phyloP scores from a whole-genome alignment of 2,797 vertebrate species.

The Dromococcyx pavoninus region DNA sequence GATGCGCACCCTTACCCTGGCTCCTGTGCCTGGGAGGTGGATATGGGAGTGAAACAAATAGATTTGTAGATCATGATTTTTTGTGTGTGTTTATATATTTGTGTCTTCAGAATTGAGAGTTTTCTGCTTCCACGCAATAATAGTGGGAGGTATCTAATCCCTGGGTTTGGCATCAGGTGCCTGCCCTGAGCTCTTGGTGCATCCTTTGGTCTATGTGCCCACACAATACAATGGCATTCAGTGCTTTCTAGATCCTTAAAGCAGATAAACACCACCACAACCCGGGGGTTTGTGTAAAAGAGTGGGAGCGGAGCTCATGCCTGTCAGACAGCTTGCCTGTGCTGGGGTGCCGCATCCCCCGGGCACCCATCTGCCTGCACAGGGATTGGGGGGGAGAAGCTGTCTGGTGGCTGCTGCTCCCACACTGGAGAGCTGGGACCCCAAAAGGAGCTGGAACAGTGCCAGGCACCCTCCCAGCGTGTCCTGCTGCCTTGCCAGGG shows the following conservation, averaged over 20 bases:
- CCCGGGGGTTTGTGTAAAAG: neutral
- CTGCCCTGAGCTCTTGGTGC: neutral
- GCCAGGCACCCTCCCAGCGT: neutral
- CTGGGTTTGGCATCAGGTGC: neutral
- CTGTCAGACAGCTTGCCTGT: conserved; percentile 42
- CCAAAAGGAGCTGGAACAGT: neutral
- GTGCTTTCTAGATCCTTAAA: neutral
- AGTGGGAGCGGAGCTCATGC: neutral
- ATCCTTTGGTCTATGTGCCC: neutral
- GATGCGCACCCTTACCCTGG: fast-evolving
- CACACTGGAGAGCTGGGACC: neutral
- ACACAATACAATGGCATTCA: neutral
- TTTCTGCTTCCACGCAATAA: neutral
- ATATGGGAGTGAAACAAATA: neutral
- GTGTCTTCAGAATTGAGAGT: neutral
- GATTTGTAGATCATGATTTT: neutral
- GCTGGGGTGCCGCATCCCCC: neutral
- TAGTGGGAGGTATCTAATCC: neutral
- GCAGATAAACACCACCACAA: neutral
- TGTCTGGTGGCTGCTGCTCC: neutral
- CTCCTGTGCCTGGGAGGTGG: fast-evolving
- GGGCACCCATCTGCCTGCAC: conserved; percentile 27
- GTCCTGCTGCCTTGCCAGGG: neutral
- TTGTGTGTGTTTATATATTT: neutral
- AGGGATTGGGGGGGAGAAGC: neutral